Evolutionary conservation across 2,113 vertebrate genomes (phyloP), one percentile per base, ranked within the genome.

Genomic region (Notechis scutatus): DNA sequence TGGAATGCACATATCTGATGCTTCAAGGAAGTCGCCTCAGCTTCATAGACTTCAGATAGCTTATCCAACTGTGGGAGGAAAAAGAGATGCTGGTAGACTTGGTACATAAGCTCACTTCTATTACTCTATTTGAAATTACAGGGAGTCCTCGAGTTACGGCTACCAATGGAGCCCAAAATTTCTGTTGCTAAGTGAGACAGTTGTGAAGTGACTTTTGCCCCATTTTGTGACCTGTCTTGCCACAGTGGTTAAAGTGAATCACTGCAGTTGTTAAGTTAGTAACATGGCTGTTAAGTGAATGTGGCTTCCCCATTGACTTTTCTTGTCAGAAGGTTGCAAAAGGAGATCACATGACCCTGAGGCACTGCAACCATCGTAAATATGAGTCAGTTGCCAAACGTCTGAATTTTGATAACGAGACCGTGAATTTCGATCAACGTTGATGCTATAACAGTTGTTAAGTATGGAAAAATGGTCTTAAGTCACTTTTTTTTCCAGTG

Each of bases 1-100:
- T 96, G 95, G 91, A 97, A 59, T 23, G 24, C 59, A 34, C 95
- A 91, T 0, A 95, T 85, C 93, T 95, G 96, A 88, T 24, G 88
- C 50, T 89, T 94, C 94, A 97, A 87, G 85, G 91, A 92, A 85
- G 90, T 85, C 24, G 95, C 94, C 69, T 96, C 95, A 54, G 94
- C 94, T 87, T 94, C 92, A 61, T 96, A 95, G 88, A 94, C 94
- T 90, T 90, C 92, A 0, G 90, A 96, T 52, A 97, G 56, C 74
- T 93, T 93, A 34, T 93, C 87, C 42, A 97, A 92, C 96, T 97
- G 54, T 24, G 88, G 90, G 74, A 29, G 81, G 52, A 52, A 15
- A 39, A n/a, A 23, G 3, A 57, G 1, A 91, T 34, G 9, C 42
- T 42, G 3, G 1, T 52, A 87, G 20, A 7, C 47, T 24, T 20